A percentile compares a stretch with the other conserved stretches of the same genome.
These are phyloP conservation scores for Drosophila nebulosa DNA, from an alignment of 1,140 invertebrate species.

Conservation along the genomic window DNA sequence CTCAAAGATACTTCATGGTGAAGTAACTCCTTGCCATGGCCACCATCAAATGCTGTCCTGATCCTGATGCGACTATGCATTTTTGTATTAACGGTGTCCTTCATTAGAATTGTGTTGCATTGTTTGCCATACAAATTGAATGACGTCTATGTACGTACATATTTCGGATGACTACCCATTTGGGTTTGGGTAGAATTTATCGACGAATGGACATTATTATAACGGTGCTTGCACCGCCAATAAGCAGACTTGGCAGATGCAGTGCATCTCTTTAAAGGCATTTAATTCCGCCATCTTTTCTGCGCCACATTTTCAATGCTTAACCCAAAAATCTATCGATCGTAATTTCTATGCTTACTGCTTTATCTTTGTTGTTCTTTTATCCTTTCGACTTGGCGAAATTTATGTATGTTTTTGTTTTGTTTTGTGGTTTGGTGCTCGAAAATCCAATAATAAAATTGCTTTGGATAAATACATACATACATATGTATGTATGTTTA, in stretches of 20 bases:
- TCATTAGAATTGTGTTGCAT: constrained; percentile 11
- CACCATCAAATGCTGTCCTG: too few species aligned
- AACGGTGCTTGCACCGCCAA: constrained; percentile 44
- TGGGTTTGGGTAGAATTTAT: too few species aligned
- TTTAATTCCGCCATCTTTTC: constrained; percentile 25
- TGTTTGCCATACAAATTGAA: constrained; percentile 74
- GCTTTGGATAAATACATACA: too few species aligned
- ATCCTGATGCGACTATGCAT: too few species aligned
- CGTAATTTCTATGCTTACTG: not conserved
- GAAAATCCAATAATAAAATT: too few species aligned
- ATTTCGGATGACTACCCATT: too few species aligned
- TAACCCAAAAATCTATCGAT: constrained; percentile 62
- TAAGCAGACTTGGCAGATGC: constrained; percentile 24
- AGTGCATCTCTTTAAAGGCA: not conserved
- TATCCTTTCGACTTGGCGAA: too few species aligned
- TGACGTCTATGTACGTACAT: constrained; percentile 75
- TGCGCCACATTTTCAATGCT: constrained; percentile 10
- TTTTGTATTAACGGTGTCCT: too few species aligned
- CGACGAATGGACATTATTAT: too few species aligned
- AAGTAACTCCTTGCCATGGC: too few species aligned
- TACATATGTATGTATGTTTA: not conserved
- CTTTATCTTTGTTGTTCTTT: constrained; percentile 35
- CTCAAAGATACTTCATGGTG: not conserved
- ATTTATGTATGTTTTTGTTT: too few species aligned
- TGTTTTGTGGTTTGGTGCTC: too few species aligned